A percentile compares a stretch with the other conserved stretches of the same genome.
Evolutionary conservation across 1,140 invertebrate species (phyloP).

Genomic region (Drosophila paulistorum): DNA sequence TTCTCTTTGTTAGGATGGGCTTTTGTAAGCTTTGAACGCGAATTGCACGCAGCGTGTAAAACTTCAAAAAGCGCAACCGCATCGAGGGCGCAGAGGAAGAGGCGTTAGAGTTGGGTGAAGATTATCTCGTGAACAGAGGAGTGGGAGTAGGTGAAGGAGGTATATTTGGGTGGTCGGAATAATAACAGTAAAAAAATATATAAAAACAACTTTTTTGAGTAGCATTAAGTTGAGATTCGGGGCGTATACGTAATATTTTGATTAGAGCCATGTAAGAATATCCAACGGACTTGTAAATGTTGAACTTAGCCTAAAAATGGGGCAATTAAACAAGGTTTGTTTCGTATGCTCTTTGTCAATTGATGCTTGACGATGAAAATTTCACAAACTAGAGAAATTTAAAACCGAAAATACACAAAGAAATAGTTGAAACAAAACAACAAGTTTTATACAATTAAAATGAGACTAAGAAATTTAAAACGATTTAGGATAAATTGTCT

Average conservation of each 20-base stretch:
- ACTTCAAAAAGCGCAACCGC: conserved; percentile 65
- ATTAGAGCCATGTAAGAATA: conserved; percentile 9
- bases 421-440: too few relatives aligned
- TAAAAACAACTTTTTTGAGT: conserved; percentile 53
- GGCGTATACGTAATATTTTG: conserved; percentile 63
- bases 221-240: conserved; percentile 63
- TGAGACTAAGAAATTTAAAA: too few relatives aligned
- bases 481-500: too few relatives aligned
- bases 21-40: conserved; percentile 58
- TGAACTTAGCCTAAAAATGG: too few relatives aligned
- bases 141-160: not conserved
- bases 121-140: not conserved
- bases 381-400: too few relatives aligned
- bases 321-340: too few relatives aligned
- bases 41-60: conserved; percentile 66
- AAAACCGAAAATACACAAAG: too few relatives aligned
- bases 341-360: too few relatives aligned
- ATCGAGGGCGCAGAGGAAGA: conserved; percentile 3
- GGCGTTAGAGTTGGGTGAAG: not conserved
- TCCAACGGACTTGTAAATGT: too few relatives aligned
- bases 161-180: conserved; percentile 28
- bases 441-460: too few relatives aligned
- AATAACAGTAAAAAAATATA: conserved; percentile 44
- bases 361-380: too few relatives aligned
- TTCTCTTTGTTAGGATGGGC: conserved; percentile 33